phyloP scores from a whole-genome alignment of 2,113 vertebrate genomes.

The Rhinolophus ferrumequinum region DNA sequence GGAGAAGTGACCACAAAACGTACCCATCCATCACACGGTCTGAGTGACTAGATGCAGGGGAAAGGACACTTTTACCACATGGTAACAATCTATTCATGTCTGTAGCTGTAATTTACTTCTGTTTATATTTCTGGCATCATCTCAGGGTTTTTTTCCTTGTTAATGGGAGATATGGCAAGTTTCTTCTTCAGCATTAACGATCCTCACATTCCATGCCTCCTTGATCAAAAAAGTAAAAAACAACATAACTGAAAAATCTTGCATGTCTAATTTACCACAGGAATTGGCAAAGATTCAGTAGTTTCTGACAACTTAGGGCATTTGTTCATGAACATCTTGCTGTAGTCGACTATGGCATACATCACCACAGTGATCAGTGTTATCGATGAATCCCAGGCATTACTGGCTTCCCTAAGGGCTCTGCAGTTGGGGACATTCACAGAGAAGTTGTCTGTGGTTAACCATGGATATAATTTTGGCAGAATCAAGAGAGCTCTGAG shows the following conservation, averaged over 20 bases:
- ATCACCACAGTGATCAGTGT: neutral
- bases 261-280: neutral
- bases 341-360: neutral
- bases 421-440: neutral
- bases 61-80: neutral
- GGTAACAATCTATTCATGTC: neutral
- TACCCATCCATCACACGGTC: neutral
- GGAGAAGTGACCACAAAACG: neutral
- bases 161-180: neutral
- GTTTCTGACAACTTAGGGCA: slow-evolving; percentile 19
- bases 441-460: slow-evolving; percentile 41
- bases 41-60: neutral
- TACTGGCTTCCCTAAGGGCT: neutral
- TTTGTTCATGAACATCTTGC: slow-evolving; percentile 38
- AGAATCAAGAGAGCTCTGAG: slow-evolving; percentile 39
- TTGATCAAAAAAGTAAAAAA: neutral
- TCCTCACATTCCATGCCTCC: neutral
- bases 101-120: neutral
- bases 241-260: neutral
- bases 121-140: neutral
- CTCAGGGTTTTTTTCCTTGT: neutral
- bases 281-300: slow-evolving; percentile 5
- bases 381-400: neutral
- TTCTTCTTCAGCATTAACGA: neutral
- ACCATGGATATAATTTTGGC: neutral